phyloP scores from a whole-genome alignment of 2,113 vertebrate genomes.

The Stigmatopora nigra region DNA sequence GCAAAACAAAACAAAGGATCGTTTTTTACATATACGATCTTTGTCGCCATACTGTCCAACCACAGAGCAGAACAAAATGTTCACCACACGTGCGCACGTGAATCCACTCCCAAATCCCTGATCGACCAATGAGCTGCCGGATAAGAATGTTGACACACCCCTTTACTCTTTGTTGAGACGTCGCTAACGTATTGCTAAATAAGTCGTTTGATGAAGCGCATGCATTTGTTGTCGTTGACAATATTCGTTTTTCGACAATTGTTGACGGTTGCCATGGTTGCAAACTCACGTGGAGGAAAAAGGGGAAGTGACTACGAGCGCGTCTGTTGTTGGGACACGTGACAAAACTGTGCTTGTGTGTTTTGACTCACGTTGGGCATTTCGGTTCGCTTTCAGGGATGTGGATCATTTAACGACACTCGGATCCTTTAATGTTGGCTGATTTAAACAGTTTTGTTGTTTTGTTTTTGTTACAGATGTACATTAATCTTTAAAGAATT shows the following conservation, averaged over 20 bases:
- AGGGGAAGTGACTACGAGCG: conserved; percentile 55
- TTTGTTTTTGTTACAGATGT: no score
- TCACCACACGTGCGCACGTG: conserved; percentile 52
- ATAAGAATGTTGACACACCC: not conserved
- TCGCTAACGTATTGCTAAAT: not conserved
- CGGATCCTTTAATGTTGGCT: not conserved
- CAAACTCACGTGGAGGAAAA: conserved; percentile 44
- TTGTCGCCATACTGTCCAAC: not conserved
- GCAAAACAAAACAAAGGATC: not conserved
- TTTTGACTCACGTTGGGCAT: conserved; percentile 64
- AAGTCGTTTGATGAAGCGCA: not conserved
- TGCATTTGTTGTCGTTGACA: not conserved
- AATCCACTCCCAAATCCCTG: conserved; percentile 23
- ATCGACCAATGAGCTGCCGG: conserved; percentile 47
- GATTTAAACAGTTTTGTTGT: no score
- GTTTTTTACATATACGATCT: conserved; percentile 1
- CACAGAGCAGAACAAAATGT: conserved; percentile 53
- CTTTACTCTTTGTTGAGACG: not conserved
- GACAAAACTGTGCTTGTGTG: conserved; percentile 63
- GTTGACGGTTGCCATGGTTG: conserved; percentile 65
- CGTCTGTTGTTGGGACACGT: conserved; percentile 68
- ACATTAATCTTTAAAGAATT: no score
- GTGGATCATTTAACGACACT: not conserved
- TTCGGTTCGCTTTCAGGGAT: not conserved
- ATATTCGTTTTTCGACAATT: conserved; percentile 21